Conservation (phyloP, 2,888 invertebrate species). For the Drosophila quinaria region DNA sequence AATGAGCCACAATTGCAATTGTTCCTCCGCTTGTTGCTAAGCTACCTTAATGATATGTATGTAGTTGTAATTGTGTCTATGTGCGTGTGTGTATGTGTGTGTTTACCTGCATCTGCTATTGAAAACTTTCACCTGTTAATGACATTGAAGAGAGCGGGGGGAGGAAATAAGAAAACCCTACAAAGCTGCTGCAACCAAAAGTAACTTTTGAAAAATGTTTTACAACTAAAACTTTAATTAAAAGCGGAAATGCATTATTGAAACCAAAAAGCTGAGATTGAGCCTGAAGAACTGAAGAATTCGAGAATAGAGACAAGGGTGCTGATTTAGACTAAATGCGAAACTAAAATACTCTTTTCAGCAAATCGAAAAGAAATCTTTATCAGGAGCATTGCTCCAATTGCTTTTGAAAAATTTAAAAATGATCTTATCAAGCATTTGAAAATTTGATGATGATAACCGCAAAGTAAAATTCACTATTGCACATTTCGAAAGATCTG, state of each 20-base stretch:
- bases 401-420: not conserved
- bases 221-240: slow-evolving; percentile 76
- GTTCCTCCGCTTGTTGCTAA: slow-evolving; percentile 56
- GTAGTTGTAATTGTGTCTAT: slow-evolving; percentile 7
- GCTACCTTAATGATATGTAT: slow-evolving; percentile 53
- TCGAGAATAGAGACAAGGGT: not conserved
- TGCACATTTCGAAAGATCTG: not conserved
- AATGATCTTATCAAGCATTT: not conserved
- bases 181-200: slow-evolving; percentile 42
- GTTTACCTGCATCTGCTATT: slow-evolving; percentile 22
- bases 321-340: not conserved
- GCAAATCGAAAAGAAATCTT: not conserved
- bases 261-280: slow-evolving; percentile 57
- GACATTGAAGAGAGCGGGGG: slow-evolving; percentile 55
- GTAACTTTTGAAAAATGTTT: slow-evolving; percentile 59
- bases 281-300: slow-evolving; percentile 19
- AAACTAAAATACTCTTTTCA: not conserved
- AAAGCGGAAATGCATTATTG: slow-evolving; percentile 74
- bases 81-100: slow-evolving; percentile 14
- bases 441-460: not conserved
- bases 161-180: slow-evolving; percentile 33
- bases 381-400: too few species aligned
- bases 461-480: not conserved
- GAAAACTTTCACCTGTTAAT: slow-evolving; percentile 76
- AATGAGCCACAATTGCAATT: slow-evolving; percentile 77